Evolutionary conservation across 2,113 vertebrate genomes (phyloP).

Genomic region (Onychostruthus taczanowskii): DNA sequence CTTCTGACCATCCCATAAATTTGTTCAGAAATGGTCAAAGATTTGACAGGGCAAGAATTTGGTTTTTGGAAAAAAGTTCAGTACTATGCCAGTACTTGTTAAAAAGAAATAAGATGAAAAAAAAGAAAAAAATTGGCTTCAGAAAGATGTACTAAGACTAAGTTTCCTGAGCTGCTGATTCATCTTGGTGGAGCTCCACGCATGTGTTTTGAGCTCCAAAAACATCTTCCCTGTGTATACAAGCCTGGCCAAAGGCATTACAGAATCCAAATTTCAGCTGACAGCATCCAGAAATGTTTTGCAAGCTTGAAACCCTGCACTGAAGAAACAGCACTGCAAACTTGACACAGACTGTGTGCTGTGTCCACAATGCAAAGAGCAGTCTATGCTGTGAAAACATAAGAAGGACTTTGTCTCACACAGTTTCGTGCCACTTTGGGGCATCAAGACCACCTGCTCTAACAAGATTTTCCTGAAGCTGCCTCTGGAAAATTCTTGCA

Average conservation of each 20-base stretch:
- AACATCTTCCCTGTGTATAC: conserved; percentile 49
- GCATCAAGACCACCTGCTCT: background rate
- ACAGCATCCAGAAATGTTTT: conserved; percentile 49
- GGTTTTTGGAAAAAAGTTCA: background rate
- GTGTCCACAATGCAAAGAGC: background rate
- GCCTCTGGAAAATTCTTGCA: background rate
- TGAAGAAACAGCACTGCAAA: background rate
- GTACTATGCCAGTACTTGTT: background rate
- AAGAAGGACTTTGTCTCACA: rapidly evolving
- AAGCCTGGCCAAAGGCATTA: conserved; percentile 42
- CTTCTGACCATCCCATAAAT: background rate
- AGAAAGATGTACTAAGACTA: background rate
- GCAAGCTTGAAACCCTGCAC: background rate
- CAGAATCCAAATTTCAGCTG: conserved; percentile 40
- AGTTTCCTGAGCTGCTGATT: conserved; percentile 65
- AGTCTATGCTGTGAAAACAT: background rate
- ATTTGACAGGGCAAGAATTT: background rate
- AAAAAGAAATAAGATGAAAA: background rate
- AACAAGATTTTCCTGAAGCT: background rate
- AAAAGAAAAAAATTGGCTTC: background rate
- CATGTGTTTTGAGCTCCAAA: conserved; percentile 39
- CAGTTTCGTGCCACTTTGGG: background rate
- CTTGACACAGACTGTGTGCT: too few species aligned
- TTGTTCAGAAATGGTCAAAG: background rate
- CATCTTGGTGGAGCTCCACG: conserved; percentile 63